These are phyloP conservation scores for Rhagonycha fulva DNA, from an alignment of 2,888 invertebrate species.

Conservation along the genomic window DNA sequence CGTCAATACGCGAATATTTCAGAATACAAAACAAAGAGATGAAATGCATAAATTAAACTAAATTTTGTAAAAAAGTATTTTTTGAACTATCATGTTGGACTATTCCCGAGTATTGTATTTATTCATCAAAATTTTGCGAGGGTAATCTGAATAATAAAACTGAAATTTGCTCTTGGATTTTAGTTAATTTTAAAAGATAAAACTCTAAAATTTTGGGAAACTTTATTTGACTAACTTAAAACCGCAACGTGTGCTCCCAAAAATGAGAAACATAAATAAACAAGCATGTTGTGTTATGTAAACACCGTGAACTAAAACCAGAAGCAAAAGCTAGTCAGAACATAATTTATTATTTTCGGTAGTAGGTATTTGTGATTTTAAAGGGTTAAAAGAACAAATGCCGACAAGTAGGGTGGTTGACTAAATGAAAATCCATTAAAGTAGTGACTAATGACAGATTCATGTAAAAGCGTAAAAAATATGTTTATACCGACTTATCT, in stretches of 20 bases:
- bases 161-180: no score
- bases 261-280: not conserved
- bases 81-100: not conserved
- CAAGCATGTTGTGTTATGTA: not conserved
- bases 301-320: not conserved
- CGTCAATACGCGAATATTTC: slow-evolving; percentile 25
- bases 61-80: not conserved
- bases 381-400: slow-evolving; percentile 16
- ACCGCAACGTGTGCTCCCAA: not conserved
- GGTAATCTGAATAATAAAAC: not conserved
- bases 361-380: slow-evolving; percentile 8
- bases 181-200: not conserved
- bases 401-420: slow-evolving; percentile 6
- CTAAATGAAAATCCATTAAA: slow-evolving; percentile 12
- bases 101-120: not conserved
- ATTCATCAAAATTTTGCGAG: not conserved
- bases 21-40: slow-evolving; percentile 19
- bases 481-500: not conserved
- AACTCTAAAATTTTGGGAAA: not conserved
- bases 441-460: slow-evolving; percentile 8
- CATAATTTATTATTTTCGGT: not conserved
- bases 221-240: not conserved
- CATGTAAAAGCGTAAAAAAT: slow-evolving; percentile 3
- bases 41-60: slow-evolving; percentile 1
- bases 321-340: not conserved